Percentiles rank a stretch among this genome's conserved stretches.
These are phyloP conservation scores for Cryptoblepharus egeriae DNA, from an alignment of 2,797 vertebrate genomes.

Conservation along the genomic window DNA sequence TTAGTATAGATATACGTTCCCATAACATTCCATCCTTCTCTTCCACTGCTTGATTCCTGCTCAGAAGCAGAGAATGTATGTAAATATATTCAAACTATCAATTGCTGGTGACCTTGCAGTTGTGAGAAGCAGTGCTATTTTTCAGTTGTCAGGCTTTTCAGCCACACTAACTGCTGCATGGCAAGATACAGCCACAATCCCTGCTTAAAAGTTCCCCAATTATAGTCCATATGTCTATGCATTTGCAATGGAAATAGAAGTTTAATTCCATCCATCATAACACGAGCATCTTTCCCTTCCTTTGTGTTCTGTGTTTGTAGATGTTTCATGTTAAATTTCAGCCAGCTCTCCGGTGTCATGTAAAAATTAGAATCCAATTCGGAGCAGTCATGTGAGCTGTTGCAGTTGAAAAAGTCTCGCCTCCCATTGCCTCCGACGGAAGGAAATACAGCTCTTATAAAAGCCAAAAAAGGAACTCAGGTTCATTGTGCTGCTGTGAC, in stretches of 20 bases:
- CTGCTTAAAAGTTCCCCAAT: conserved; percentile 47
- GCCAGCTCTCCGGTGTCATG: background rate
- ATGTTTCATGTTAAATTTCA: conserved; percentile 7
- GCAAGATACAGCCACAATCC: conserved; percentile 44
- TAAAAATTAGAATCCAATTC: background rate
- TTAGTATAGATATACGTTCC: background rate
- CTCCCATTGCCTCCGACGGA: background rate
- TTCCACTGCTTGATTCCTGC: background rate
- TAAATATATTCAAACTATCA: conserved; percentile 58
- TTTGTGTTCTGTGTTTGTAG: conserved; percentile 6
- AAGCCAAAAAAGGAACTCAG: background rate
- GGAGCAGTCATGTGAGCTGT: background rate
- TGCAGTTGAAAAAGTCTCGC: background rate
- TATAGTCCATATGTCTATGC: conserved; percentile 38
- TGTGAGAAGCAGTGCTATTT: conserved; percentile 44
- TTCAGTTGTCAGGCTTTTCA: conserved; percentile 52
- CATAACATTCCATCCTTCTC: background rate
- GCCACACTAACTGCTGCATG: conserved; percentile 6
- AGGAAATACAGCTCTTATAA: rapidly evolving
- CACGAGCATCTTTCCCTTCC: background rate
- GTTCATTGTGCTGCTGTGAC: background rate
- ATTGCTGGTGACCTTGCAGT: conserved; percentile 62
- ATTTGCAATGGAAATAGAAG: conserved; percentile 50
- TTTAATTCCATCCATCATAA: conserved; percentile 50
- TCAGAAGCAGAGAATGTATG: conserved; percentile 32